A percentile compares a stretch with the other conserved stretches of the same genome.
These are phyloP conservation scores for Noctuana brunneofusca DNA, from an alignment of 2,888 invertebrate species.

Conservation along the genomic window DNA sequence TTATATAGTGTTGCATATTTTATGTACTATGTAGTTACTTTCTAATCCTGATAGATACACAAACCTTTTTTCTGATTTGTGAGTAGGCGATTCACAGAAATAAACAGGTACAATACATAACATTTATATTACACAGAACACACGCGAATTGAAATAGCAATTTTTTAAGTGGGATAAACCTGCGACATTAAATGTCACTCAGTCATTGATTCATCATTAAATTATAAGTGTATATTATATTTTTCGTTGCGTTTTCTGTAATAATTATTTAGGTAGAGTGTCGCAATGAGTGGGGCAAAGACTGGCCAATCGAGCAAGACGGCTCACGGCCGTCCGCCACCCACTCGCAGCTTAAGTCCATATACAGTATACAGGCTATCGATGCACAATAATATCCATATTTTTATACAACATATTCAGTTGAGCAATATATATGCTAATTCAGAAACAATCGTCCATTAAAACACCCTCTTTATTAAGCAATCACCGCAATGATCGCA, in stretches of 20 bases:
- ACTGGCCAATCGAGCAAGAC: slow-evolving; percentile 69
- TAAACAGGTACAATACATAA: too few species aligned
- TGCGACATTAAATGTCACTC: too few species aligned
- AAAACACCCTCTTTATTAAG: slow-evolving; percentile 28
- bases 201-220: too few species aligned
- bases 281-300: slow-evolving; percentile 66
- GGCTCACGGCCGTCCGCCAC: slow-evolving; percentile 78
- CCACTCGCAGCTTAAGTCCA: slow-evolving; percentile 78
- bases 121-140: too few species aligned
- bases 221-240: too few species aligned
- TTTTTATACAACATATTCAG: slow-evolving; percentile 62
- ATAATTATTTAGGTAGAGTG: slow-evolving; percentile 65
- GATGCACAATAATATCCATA: slow-evolving; percentile 72
- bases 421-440: slow-evolving; percentile 64
- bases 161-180: too few species aligned
- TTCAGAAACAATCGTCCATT: slow-evolving; percentile 46
- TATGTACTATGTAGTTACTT: too few species aligned
- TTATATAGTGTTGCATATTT: too few species aligned
- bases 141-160: too few species aligned
- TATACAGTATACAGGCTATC: slow-evolving; percentile 71
- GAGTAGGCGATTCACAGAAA: too few species aligned
- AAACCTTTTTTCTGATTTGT: too few species aligned
- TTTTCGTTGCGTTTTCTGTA: slow-evolving; percentile 42
- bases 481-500: slow-evolving; percentile 25
- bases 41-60: too few species aligned